phyloP scores from a whole-genome alignment of 2,113 vertebrate species.

The Alethe diademata region DNA sequence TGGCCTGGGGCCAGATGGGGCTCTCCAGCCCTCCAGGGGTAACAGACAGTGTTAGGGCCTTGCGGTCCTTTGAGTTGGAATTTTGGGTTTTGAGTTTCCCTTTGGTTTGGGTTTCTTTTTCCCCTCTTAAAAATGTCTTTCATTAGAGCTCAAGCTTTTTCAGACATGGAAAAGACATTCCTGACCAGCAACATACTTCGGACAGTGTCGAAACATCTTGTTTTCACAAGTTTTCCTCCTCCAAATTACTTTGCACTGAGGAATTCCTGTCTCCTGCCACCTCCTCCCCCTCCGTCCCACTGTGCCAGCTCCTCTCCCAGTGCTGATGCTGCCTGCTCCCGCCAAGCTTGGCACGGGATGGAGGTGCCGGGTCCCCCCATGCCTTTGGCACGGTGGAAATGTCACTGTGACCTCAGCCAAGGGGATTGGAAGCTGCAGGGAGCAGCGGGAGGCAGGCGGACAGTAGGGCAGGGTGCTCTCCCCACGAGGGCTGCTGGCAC shows the following conservation, averaged over 20 bases:
- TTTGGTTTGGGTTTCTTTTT: not conserved
- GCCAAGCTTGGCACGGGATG: not conserved
- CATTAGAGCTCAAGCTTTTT: not conserved
- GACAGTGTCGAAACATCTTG: conserved; percentile 58
- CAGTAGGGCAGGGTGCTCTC: not conserved
- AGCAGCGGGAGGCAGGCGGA: not conserved
- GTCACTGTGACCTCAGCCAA: not conserved
- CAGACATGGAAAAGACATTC: conserved; percentile 60
- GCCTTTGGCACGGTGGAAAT: not conserved
- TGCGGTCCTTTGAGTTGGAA: not conserved
- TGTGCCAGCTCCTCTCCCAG: not conserved
- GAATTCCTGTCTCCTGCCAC: conserved; percentile 4
- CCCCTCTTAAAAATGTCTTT: conserved; percentile 21
- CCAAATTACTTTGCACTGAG: conserved; percentile 38
- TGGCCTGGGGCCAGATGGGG: not conserved
- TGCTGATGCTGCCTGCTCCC: not conserved
- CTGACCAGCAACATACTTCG: conserved; percentile 32
- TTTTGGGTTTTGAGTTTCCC: not conserved
- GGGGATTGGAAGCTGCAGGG: not conserved
- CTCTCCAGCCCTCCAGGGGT: not conserved
- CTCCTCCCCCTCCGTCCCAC: conserved; percentile 17
- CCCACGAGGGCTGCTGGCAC: not conserved
- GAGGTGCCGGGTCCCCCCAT: not conserved
- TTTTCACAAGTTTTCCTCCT: conserved; percentile 64
- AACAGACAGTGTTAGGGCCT: not conserved